phyloP scores from a whole-genome alignment of 2,888 invertebrate genomes.

The Penaeus monodon region DNA sequence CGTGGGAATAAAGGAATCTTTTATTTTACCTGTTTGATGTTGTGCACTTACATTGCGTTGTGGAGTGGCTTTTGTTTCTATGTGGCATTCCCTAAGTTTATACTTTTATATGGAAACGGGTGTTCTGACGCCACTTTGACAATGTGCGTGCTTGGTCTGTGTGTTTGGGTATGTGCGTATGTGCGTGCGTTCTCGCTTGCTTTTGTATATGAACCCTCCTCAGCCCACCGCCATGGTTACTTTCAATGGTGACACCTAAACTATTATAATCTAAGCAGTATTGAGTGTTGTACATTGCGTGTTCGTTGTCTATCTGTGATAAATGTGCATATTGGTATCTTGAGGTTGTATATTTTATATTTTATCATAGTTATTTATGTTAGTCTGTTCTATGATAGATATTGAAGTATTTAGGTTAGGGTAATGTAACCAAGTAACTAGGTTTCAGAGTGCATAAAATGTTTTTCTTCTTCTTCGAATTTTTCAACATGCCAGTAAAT shows the following conservation, averaged over 20 bases:
- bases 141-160: not conserved
- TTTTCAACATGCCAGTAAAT: too few species aligned
- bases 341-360: constrained; percentile 1
- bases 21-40: constrained; percentile 54
- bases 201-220: not conserved
- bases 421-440: too few species aligned
- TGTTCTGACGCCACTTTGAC: constrained; percentile 36
- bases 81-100: constrained; percentile 46
- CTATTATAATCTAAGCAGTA: constrained; percentile 44
- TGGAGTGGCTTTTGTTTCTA: constrained; percentile 37
- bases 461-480: too few species aligned
- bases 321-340: constrained; percentile 39
- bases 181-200: constrained; percentile 16
- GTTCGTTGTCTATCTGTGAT: constrained; percentile 55
- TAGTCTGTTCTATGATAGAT: not conserved
- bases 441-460: too few species aligned
- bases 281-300: constrained; percentile 47
- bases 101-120: constrained; percentile 62
- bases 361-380: not conserved
- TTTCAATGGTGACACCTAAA: constrained; percentile 3
- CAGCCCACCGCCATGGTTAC: too few species aligned
- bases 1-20: constrained; percentile 17
- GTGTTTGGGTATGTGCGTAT: constrained; percentile 4
- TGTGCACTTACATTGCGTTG: constrained; percentile 35
- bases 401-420: not conserved